phyloP scores from a whole-genome alignment of 2,888 invertebrate species.

The Pimpla rufipes region DNA sequence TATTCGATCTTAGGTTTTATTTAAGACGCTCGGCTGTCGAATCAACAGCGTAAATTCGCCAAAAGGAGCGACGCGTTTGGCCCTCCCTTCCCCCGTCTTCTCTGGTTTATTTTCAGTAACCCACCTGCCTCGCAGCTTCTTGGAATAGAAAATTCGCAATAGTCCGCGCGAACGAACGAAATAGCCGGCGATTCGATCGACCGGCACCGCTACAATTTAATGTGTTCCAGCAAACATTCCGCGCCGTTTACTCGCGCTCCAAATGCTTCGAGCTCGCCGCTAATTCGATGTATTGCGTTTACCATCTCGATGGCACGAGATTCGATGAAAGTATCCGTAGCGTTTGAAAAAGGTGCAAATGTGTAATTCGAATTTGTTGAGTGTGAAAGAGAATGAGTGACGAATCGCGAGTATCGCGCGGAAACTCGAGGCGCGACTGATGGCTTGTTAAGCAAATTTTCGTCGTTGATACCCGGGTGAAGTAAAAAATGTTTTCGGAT shows the following conservation, averaged over 20 bases:
- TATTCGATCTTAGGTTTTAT: conserved; percentile 57
- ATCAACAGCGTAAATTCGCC: conserved; percentile 46
- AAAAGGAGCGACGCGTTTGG: conserved; percentile 49
- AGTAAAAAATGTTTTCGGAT: neutral
- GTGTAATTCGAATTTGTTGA: neutral
- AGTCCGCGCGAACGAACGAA: conserved; percentile 2
- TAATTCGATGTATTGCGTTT: neutral
- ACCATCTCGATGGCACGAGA: conserved; percentile 28
- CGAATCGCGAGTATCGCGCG: neutral
- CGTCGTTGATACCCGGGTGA: neutral
- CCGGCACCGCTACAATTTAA: neutral
- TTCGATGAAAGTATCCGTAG: conserved; percentile 50
- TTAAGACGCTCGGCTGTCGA: conserved; percentile 28
- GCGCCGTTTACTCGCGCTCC: neutral
- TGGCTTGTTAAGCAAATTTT: neutral
- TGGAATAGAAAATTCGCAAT: conserved; percentile 38
- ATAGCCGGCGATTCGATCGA: neutral
- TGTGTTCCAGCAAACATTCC: neutral
- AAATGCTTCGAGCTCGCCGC: neutral
- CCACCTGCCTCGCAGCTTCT: conserved; percentile 14
- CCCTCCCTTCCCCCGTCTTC: conserved; percentile 28
- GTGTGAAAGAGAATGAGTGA: neutral
- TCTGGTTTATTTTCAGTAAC: conserved; percentile 51
- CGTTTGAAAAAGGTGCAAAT: neutral
- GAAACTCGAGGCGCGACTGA: neutral